Conservation (phyloP, 2,888 invertebrate genomes). For the Barypeithes pellucidus region DNA sequence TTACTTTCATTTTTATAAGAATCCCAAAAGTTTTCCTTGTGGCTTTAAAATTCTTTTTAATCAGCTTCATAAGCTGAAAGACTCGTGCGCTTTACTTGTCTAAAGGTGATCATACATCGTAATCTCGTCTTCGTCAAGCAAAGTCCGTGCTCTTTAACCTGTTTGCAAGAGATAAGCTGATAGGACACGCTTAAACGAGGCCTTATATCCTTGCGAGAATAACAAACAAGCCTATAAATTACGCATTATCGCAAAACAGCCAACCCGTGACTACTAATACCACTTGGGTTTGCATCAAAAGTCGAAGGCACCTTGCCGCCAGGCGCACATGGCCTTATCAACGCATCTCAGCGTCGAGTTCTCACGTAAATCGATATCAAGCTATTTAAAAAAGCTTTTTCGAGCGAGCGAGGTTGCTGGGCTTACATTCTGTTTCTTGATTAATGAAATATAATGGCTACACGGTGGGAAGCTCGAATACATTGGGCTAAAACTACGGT, state of each 20-base stretch:
- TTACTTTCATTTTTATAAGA: neutral
- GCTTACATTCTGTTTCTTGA: slow-evolving; percentile 11
- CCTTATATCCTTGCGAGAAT: slow-evolving; percentile 63
- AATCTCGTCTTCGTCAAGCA: slow-evolving; percentile 40
- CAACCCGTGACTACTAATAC: slow-evolving; percentile 59
- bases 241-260: slow-evolving; percentile 61
- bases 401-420: neutral
- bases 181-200: slow-evolving; percentile 66
- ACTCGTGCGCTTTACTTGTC: slow-evolving; percentile 13
- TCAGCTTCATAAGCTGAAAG: slow-evolving; percentile 14
- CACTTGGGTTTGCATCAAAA: slow-evolving; percentile 57
- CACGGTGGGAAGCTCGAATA: slow-evolving; percentile 10
- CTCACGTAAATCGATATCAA: slow-evolving; percentile 44
- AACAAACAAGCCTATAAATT: slow-evolving; percentile 64
- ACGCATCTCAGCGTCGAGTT: slow-evolving; percentile 41
- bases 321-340: slow-evolving; percentile 42
- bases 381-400: slow-evolving; percentile 31
- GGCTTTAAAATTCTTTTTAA: neutral
- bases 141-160: slow-evolving; percentile 56
- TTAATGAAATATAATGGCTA: slow-evolving; percentile 23
- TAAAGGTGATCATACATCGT: slow-evolving; percentile 22
- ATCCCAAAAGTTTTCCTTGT: neutral
- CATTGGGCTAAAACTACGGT: slow-evolving; percentile 2
- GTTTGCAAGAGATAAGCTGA: slow-evolving; percentile 66
- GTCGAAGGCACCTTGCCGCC: slow-evolving; percentile 43